A percentile compares a stretch with the other conserved stretches of the same genome.
These are phyloP conservation scores for Gallinago undulata DNA, from an alignment of 2,113 vertebrate species.

Conservation along the genomic window DNA sequence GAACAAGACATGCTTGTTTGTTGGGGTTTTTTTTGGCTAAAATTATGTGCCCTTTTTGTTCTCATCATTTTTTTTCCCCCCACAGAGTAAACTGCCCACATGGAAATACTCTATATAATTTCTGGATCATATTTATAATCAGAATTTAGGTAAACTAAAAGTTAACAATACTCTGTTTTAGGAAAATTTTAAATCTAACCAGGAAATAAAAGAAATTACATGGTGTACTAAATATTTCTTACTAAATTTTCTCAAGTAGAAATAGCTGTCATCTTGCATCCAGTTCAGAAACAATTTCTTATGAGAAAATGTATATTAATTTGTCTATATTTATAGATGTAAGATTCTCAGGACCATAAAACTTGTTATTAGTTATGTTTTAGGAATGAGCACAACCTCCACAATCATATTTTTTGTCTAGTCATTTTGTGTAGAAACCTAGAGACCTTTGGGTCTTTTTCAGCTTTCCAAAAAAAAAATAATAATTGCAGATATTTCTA, in stretches of 20 bases:
- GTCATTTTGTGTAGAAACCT: neutral
- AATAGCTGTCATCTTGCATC: neutral
- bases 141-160: neutral
- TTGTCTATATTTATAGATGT: neutral
- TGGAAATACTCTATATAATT: neutral
- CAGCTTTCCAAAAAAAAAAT: neutral
- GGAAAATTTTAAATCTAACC: neutral
- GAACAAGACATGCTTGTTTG: neutral
- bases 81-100: neutral
- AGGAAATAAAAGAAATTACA: neutral
- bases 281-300: neutral
- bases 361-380: neutral
- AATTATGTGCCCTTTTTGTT: neutral
- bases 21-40: neutral
- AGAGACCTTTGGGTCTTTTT: rapidly evolving
- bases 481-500: neutral
- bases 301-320: neutral
- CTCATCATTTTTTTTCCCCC: neutral
- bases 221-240: neutral
- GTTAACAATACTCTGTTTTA: neutral
- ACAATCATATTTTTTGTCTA: neutral
- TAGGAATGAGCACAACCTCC: neutral
- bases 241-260: neutral
- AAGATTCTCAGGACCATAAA: neutral
- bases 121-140: neutral